Evolutionary conservation across 2,888 invertebrate species (phyloP), one percentile per base, ranked within the genome.

Genomic region (Pyrrhia umbra): DNA sequence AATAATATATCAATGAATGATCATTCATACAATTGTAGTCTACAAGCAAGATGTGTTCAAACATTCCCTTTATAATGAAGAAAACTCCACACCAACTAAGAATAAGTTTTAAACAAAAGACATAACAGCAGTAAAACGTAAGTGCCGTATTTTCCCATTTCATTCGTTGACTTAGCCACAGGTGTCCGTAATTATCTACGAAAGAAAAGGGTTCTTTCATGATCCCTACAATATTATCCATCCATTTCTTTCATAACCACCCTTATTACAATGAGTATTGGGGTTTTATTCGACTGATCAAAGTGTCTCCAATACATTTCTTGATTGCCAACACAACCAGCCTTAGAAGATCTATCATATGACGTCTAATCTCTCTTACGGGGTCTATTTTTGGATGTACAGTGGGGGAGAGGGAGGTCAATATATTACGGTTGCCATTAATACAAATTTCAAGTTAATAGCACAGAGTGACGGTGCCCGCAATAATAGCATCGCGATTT

Each of bases 391-490:
- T 34, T 42, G 1, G 9, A 16, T 20, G 1, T 1, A 21, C 37
- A 6, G 10, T 1, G 27, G 23, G 27, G 40, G 9, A 1, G 21
- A 10, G 49, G 50, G 1, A 54, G 62, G n/a, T 64, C 65, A 21
- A 6, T 30, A 2, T 20, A 5, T 15, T 39, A 13, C 70, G 65
- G 77, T 39, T 34, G 25, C 13, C n/a, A 58, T 58, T 43, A 57
- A 72, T 82, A 77, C 78, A 79, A 85, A 84, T 85, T 82, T 81
- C 70, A 74, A 88, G 84, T 89, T 90, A 87, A 89, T 87, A 85
- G 80, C 83, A 75, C 57, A 79, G 83, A 86, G 81, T 85, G 81
- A 84, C 82, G 80, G 83, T 80, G 76, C 71, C 74, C 46, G 81
- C 74, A 72, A 75, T 83, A 81, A 86, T 80, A 65, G 61, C 39